A percentile compares a stretch with the other conserved stretches of the same genome.
Conservation (phyloP, 2,888 invertebrate genomes). For the Cinara cedri region DNA sequence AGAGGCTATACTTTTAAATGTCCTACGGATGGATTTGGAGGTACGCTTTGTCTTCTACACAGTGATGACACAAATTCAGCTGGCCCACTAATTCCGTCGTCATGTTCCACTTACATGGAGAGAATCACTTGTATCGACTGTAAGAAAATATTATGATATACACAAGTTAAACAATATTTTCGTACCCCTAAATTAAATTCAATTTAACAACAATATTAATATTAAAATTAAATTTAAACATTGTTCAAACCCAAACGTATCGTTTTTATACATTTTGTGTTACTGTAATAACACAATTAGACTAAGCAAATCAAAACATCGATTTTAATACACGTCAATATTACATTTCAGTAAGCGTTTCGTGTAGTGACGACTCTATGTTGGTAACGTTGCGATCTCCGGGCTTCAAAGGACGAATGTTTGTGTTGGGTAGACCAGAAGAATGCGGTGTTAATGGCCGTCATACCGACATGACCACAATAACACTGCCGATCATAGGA, state of each 20-base stretch:
- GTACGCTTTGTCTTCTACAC: slow-evolving; percentile 72
- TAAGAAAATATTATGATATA: slow-evolving; percentile 65
- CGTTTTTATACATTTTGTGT: too few relatives aligned
- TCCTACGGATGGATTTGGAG: slow-evolving; percentile 55
- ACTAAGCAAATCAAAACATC: too few relatives aligned
- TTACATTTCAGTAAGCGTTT: slow-evolving; percentile 72
- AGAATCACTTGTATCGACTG: slow-evolving; percentile 84
- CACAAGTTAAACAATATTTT: too few relatives aligned
- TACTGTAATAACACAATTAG: too few relatives aligned
- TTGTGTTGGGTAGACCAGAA: slow-evolving; percentile 80
- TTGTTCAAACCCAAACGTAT: too few relatives aligned
- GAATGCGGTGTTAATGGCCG: slow-evolving; percentile 71
- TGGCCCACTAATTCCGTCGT: slow-evolving; percentile 70
- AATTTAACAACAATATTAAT: too few relatives aligned
- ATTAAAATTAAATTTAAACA: too few relatives aligned
- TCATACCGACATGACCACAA: slow-evolving; percentile 65
- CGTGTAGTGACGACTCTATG: slow-evolving; percentile 76
- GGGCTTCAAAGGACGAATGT: slow-evolving; percentile 73
- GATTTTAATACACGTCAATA: not conserved
- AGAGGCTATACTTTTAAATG: slow-evolving; percentile 70
- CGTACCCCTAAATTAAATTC: too few relatives aligned
- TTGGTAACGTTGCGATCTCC: slow-evolving; percentile 68
- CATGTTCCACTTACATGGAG: slow-evolving; percentile 74
- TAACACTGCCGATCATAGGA: slow-evolving; percentile 69
- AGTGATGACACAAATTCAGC: slow-evolving; percentile 82